These are phyloP conservation scores for Odontocolon sp. DNA, from an alignment of 2,888 invertebrate species.

Conservation along the genomic window DNA sequence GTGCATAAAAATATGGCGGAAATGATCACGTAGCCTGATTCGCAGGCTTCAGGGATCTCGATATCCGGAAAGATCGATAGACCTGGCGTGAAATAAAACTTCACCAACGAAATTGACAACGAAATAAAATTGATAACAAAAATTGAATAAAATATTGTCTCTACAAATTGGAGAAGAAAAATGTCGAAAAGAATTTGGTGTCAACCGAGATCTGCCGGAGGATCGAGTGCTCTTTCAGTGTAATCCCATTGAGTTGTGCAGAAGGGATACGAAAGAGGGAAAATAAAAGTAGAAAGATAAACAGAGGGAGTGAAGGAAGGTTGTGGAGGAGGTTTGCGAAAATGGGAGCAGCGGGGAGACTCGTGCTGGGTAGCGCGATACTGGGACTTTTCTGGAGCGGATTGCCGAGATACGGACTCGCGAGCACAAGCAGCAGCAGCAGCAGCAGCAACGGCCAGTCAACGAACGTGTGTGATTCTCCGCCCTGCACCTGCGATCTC, in stretches of 20 bases:
- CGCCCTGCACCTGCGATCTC: conserved; percentile 83
- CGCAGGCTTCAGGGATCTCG: conserved; percentile 21
- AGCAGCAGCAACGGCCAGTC: conserved; percentile 58
- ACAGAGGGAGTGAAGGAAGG: conserved; percentile 2
- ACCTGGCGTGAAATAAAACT: background rate
- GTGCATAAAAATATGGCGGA: conserved; percentile 14
- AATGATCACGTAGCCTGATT: conserved; percentile 46
- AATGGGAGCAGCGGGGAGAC: conserved; percentile 76
- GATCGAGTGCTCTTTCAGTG: conserved; percentile 36
- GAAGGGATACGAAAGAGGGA: background rate
- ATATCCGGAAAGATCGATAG: background rate
- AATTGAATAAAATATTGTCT: background rate
- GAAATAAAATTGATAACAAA: conserved; percentile 1
- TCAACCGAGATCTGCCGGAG: conserved; percentile 25
- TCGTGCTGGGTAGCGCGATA: conserved; percentile 75
- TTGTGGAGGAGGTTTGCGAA: conserved; percentile 51
- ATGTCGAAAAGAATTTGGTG: conserved; percentile 35
- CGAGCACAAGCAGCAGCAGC: no score
- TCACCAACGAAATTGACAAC: conserved; percentile 12
- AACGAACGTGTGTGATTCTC: conserved; percentile 81
- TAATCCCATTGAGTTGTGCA: conserved; percentile 46
- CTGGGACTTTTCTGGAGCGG: conserved; percentile 76
- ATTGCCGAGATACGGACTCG: conserved; percentile 67
- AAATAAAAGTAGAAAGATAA: conserved; percentile 9
- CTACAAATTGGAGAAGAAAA: no score